Conservation (phyloP, 2,797 vertebrate species). For the Petrocephalus schoutedeni region DNA sequence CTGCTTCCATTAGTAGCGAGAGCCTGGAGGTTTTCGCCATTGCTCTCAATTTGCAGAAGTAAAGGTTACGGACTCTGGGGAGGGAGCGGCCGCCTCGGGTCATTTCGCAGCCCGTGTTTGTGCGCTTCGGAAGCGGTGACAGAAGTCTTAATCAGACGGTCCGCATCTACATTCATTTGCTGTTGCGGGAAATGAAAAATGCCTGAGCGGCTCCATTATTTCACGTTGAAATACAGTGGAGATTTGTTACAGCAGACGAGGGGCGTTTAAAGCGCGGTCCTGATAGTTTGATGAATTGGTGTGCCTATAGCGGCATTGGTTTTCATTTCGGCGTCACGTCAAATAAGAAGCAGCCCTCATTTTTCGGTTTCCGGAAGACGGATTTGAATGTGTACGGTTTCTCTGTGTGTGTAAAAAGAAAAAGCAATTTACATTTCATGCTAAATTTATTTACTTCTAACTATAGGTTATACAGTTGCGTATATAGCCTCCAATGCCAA, state of each 20-base stretch:
- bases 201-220: constrained; percentile 9
- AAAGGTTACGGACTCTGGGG: constrained; percentile 4
- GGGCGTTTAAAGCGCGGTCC: background rate
- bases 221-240: background rate
- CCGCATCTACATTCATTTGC: background rate
- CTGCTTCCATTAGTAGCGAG: background rate
- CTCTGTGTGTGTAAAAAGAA: background rate
- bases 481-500: background rate
- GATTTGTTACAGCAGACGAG: background rate
- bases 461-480: background rate
- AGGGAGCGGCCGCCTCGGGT: background rate
- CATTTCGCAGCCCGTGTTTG: background rate
- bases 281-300: background rate
- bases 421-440: background rate
- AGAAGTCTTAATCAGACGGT: background rate
- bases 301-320: background rate
- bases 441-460: background rate
- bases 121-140: background rate
- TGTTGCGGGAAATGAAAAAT: background rate
- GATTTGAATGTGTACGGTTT: background rate
- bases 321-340: background rate
- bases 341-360: background rate
- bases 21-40: background rate
- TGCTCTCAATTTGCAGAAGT: constrained; percentile 11
- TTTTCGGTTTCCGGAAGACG: background rate